These are phyloP conservation scores for Epinephelus cyanopodus DNA, from an alignment of 2,113 vertebrate species.

Conservation along the genomic window DNA sequence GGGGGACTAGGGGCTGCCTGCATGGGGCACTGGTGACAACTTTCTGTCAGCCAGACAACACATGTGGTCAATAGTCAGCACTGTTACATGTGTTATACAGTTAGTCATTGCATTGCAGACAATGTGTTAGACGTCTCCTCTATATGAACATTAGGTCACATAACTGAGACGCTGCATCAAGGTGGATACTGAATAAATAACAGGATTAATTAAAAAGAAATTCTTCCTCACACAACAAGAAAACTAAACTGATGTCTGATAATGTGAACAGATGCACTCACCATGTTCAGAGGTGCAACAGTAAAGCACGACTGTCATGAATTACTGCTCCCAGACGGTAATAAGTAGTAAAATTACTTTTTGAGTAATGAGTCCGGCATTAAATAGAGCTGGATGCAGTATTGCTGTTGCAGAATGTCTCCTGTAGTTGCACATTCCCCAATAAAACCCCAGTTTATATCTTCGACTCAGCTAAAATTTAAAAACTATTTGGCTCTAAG, in stretches of 20 bases:
- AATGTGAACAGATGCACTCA: neutral
- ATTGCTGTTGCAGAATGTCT: conserved; percentile 13
- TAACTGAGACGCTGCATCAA: neutral
- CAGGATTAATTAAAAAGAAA: neutral
- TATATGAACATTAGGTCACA: neutral
- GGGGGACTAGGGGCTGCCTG: no score
- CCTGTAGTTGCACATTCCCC: conserved; percentile 40
- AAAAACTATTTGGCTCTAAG: conserved; percentile 57
- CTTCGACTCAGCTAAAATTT: conserved; percentile 61
- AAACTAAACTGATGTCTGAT: neutral
- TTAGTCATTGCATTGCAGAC: neutral
- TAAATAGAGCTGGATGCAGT: conserved; percentile 25
- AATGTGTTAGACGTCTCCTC: neutral
- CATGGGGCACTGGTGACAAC: no score
- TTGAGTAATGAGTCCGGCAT: conserved; percentile 55
- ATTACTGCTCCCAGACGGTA: conserved; percentile 20
- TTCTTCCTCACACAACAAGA: no score
- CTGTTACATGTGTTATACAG: neutral
- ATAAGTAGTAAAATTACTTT: conserved; percentile 37
- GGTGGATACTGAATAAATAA: neutral
- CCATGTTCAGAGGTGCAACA: conserved; percentile 1
- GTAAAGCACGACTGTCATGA: conserved; percentile 17
- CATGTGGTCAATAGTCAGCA: neutral
- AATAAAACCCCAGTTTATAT: conserved; percentile 53
- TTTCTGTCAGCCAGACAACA: no score